Conservation (phyloP, 2,113 vertebrate species). For the Leucoraja erinaceus region DNA sequence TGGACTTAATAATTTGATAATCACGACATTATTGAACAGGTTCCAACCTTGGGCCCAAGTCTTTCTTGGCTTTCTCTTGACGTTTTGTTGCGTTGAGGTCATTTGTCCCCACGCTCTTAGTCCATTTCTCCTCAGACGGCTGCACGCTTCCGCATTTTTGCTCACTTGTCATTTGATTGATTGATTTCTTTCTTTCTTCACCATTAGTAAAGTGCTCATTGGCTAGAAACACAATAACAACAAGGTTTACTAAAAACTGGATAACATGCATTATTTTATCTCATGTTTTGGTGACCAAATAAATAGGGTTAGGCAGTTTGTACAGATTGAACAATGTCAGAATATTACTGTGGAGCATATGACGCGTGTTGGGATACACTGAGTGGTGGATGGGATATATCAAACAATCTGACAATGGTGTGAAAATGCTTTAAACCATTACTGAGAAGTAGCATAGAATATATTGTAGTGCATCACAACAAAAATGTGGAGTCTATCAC, state of each 20-base stretch:
- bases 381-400: too few species aligned
- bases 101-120: not conserved
- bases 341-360: too few species aligned
- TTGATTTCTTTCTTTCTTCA: not conserved
- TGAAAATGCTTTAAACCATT: too few species aligned
- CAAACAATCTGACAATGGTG: too few species aligned
- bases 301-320: too few species aligned
- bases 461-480: too few species aligned
- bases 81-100: not conserved
- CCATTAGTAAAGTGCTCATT: not conserved
- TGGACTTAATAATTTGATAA: not conserved
- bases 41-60: not conserved
- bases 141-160: not conserved
- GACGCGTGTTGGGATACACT: too few species aligned
- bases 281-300: too few species aligned
- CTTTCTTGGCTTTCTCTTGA: not conserved
- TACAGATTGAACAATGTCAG: too few species aligned
- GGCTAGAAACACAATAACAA: not conserved
- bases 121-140: not conserved
- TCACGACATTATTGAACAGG: not conserved
- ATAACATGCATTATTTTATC: too few species aligned
- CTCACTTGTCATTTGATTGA: not conserved
- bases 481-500: too few species aligned
- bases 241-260: not conserved
- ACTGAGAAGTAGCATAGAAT: too few species aligned